Conservation (phyloP, 2,113 vertebrate species). For the Pluvialis apricaria region DNA sequence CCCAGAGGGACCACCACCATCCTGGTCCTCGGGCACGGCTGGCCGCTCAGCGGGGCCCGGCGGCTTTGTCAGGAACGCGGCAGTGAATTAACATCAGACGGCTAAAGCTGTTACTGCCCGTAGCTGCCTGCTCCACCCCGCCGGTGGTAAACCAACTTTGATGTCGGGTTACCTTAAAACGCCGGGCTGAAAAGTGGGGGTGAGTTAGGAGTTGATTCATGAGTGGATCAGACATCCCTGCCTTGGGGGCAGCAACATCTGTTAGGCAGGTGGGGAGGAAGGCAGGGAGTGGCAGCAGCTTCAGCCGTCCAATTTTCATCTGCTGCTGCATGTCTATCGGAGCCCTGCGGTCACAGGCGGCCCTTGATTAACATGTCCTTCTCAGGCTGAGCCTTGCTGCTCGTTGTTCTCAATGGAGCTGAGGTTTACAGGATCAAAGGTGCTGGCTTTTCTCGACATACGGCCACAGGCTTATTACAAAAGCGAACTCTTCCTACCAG, state of each 20-base stretch:
- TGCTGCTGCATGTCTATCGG: neutral
- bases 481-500: neutral
- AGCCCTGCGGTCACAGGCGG: neutral
- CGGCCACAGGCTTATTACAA: neutral
- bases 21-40: fast-evolving
- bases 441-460: neutral
- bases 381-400: neutral
- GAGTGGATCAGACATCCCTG: slow-evolving; percentile 7
- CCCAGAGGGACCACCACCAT: neutral
- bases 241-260: neutral
- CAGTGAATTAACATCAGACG: neutral
- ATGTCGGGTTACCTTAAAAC: neutral
- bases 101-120: neutral
- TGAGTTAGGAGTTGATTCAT: neutral
- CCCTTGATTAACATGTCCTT: neutral
- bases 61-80: neutral
- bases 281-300: neutral
- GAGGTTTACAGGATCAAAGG: neutral
- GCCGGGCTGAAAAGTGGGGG: fast-evolving
- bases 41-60: fast-evolving
- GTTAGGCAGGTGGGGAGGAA: neutral
- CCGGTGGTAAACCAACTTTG: neutral
- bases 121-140: neutral
- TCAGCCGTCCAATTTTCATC: neutral
- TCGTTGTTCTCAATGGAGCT: neutral